Evolutionary conservation across 2,888 invertebrate genomes (phyloP).

Genomic region (Heliconius hortense): DNA sequence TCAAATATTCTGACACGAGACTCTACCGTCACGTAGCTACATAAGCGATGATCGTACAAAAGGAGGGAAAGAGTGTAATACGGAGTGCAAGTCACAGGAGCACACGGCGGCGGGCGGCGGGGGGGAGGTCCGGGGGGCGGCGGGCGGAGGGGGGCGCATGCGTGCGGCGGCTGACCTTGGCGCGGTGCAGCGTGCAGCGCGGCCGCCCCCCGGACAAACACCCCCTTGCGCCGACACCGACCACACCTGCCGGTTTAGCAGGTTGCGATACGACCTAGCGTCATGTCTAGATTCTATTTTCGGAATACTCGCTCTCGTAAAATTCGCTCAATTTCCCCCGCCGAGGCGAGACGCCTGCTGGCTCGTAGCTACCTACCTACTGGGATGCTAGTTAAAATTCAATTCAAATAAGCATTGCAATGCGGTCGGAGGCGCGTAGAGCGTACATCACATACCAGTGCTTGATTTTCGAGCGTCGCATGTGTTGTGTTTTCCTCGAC

Average conservation of each 20-base stretch:
- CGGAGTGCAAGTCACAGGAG: conserved; percentile 65
- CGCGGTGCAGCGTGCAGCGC: conserved; percentile 78
- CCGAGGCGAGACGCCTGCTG: neutral
- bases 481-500: neutral
- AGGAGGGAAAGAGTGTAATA: conserved; percentile 47
- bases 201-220: conserved; percentile 51
- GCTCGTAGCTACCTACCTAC: neutral
- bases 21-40: conserved; percentile 21
- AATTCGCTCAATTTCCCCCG: conserved; percentile 45
- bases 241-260: conserved; percentile 77
- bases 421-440: neutral
- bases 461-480: neutral
- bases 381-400: conserved; percentile 2
- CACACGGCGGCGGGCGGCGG: conserved; percentile 51
- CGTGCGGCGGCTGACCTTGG: conserved; percentile 78
- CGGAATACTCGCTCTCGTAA: conserved; percentile 55
- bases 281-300: conserved; percentile 72
- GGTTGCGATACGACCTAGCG: conserved; percentile 71
- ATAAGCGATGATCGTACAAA: conserved; percentile 25
- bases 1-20: neutral
- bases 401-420: neutral
- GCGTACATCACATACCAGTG: neutral
- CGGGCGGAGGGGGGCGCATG: conserved; percentile 60
- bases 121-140: conserved; percentile 41
- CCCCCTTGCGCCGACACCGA: conserved; percentile 55